Base-by-base conservation (phyloP, 2,113 vertebrate genomes). In the Neotoma lepida region DNA sequence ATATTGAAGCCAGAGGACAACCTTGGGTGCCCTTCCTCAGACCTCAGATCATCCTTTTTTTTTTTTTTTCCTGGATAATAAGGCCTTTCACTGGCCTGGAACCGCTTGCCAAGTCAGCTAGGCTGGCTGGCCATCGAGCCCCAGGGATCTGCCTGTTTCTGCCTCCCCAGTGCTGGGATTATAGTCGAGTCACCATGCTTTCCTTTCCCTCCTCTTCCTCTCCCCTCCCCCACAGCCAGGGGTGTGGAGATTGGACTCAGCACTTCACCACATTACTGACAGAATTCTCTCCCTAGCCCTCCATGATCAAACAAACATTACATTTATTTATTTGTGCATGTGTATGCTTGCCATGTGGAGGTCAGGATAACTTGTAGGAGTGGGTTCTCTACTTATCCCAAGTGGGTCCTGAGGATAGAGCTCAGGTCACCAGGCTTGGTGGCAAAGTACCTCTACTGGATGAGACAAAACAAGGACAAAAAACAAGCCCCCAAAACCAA, bases 111-210 rank as follows among this genome's bases (percentile, higher is more conserved):
- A 7, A 85, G 82, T 85, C 26, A 64, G 81, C 28, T 33, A 33
- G 26, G 26, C 39, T 64, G 81, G 17, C 26, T 6, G 58, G 26
- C 8, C 39, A 63, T 14, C 14, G 28, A 85, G 41, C 41, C 26
- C 81, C 39, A 64, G 82, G 33, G 28, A 44, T 85, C 82, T 85
- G 61, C 81, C 81, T 33, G 58, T 84, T 63, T 84, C 58, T 84
- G 39, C 39, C 56, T 85, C 28, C 78, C 61, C 14, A 20, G 39
- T 85, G 26, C 2, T 61, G 56, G 51, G 51, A 71, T 71, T 71
- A 35, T 8, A 39, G 39, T 12, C 44, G 1, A 44, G 26, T 84
- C 81, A 28, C 9, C 6, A 4, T 30, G 9, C 28, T 46, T 46
- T 84, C 7, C 33, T 82, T 6, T 58, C 4, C 35, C 20, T 39